A percentile compares a stretch with the other conserved stretches of the same genome.
phyloP scores from a whole-genome alignment of 2,113 vertebrate genomes.

The Monarcha castaneiventris region DNA sequence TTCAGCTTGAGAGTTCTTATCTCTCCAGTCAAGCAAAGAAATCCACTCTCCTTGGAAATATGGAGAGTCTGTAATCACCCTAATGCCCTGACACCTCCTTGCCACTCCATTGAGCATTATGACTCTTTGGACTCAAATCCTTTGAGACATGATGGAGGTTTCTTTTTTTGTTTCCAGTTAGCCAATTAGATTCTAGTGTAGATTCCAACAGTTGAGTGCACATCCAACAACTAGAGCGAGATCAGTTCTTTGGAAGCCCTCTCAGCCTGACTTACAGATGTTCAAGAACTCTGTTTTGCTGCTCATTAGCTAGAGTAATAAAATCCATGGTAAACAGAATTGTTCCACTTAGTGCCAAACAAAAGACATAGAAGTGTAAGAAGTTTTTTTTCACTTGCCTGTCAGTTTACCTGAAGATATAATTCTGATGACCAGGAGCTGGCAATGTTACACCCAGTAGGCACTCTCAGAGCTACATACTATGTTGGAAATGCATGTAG shows the following conservation, averaged over 20 bases:
- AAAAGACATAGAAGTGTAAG: not conserved
- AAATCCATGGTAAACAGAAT: not conserved
- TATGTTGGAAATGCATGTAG: not conserved
- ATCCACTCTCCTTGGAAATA: not conserved
- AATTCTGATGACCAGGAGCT: conserved; percentile 28
- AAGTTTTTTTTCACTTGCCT: conserved; percentile 26
- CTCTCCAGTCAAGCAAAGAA: not conserved
- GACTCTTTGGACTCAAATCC: not conserved
- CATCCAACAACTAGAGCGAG: not conserved
- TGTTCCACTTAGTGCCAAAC: not conserved
- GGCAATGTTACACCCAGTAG: not conserved
- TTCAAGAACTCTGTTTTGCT: not conserved
- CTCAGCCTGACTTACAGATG: not conserved
- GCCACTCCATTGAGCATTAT: not conserved
- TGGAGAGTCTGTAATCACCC: not conserved
- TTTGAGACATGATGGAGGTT: not conserved
- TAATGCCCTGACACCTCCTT: not conserved
- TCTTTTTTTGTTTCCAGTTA: not conserved
- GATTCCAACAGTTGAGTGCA: not conserved
- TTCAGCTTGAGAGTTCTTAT: not conserved
- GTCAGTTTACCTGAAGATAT: conserved; percentile 31
- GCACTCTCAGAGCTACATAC: not conserved
- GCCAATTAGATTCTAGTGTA: not conserved
- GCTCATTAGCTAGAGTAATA: not conserved
- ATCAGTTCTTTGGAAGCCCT: not conserved